These are phyloP conservation scores for Netelia fuscicornis DNA, from an alignment of 2,888 invertebrate species.

Conservation along the genomic window DNA sequence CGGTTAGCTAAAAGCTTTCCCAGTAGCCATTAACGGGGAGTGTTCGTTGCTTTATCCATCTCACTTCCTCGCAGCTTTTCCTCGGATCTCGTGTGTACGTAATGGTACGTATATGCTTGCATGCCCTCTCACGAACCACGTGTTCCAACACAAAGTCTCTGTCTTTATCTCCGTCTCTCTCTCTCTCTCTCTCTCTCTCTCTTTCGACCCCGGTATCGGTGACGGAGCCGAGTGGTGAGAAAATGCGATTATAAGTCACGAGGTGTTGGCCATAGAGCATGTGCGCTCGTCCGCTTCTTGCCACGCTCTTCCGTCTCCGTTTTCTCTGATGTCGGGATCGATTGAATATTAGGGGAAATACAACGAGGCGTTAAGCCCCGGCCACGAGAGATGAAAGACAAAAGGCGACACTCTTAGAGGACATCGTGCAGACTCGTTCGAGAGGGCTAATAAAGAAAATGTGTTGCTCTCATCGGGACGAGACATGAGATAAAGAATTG, in stretches of 20 bases:
- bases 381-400: slow-evolving; percentile 80
- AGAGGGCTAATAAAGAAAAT: slow-evolving; percentile 67
- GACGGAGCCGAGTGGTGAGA: slow-evolving; percentile 76
- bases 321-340: slow-evolving; percentile 75
- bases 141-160: slow-evolving; percentile 39
- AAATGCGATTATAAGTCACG: slow-evolving; percentile 85
- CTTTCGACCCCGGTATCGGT: slow-evolving; percentile 55
- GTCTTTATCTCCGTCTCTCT: slow-evolving; percentile 18
- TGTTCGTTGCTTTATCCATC: slow-evolving; percentile 73
- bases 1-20: slow-evolving; percentile 85
- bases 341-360: slow-evolving; percentile 80
- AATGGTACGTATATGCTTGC: slow-evolving; percentile 45
- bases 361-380: slow-evolving; percentile 63
- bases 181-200: slow-evolving; percentile 19
- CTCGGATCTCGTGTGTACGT: slow-evolving; percentile 50
- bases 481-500: slow-evolving; percentile 44
- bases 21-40: slow-evolving; percentile 83
- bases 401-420: slow-evolving; percentile 71
- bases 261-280: slow-evolving; percentile 78
- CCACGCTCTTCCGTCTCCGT: slow-evolving; percentile 58
- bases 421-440: slow-evolving; percentile 61
- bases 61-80: slow-evolving; percentile 47
- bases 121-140: slow-evolving; percentile 52
- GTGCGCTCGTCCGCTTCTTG: slow-evolving; percentile 71
- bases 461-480: slow-evolving; percentile 63